A percentile compares a stretch with the other conserved stretches of the same genome.
Conservation (phyloP, 2,113 vertebrate genomes). For the Fregata magnificens region DNA sequence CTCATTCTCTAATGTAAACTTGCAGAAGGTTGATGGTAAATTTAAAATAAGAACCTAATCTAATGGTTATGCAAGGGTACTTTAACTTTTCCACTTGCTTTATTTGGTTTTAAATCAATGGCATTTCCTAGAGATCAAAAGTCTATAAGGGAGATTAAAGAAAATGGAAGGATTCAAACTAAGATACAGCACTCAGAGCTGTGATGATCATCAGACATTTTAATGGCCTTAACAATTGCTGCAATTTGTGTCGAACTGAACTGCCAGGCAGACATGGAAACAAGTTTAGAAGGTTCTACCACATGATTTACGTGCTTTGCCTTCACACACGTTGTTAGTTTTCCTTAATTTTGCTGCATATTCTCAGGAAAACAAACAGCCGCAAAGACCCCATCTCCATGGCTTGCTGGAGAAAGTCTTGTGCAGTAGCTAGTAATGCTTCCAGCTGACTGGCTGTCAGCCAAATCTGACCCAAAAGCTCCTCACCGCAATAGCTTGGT, state of each 20-base stretch:
- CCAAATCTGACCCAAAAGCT: not conserved
- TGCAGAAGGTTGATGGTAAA: not conserved
- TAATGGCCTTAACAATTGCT: not conserved
- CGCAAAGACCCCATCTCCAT: not conserved
- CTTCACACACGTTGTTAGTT: not conserved
- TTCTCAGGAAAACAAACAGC: not conserved
- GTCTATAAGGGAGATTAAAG: not conserved
- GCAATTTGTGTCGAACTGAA: not conserved
- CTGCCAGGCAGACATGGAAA: not conserved
- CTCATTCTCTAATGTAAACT: not conserved
- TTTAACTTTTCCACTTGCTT: not conserved
- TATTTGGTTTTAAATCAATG: not conserved
- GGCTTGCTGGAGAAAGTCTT: not conserved
- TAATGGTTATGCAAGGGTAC: not conserved
- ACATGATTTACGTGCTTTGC: not conserved
- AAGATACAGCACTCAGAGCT: not conserved
- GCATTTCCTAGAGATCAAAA: not conserved
- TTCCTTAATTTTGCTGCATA: not conserved
- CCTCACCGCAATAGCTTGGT: not conserved
- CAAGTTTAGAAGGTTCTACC: not conserved
- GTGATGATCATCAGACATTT: not conserved
- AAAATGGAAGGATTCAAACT: not conserved
- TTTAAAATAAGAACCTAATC: not conserved
- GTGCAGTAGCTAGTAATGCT: not conserved
- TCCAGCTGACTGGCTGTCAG: not conserved